Conservation (phyloP, 2,888 invertebrate species). For the Monopis laevigella region DNA sequence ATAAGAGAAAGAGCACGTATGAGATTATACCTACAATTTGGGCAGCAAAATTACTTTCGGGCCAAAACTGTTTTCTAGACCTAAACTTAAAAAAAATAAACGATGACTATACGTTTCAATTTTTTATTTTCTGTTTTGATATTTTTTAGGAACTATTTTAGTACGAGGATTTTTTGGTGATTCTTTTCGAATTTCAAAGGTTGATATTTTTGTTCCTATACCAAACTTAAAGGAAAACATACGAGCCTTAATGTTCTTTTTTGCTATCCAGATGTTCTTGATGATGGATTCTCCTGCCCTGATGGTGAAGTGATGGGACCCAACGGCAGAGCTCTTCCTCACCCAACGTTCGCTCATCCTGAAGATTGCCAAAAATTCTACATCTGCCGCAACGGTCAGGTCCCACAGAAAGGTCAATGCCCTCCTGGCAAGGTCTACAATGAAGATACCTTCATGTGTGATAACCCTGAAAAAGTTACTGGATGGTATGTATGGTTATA, state of each 20-base stretch:
- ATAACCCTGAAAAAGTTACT: conserved; percentile 77
- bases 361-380: conserved; percentile 86
- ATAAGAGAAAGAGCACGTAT: too few relatives aligned
- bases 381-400: conserved; percentile 80
- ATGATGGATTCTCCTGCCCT: conserved; percentile 82
- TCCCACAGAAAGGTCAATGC: conserved; percentile 80
- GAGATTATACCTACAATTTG: too few relatives aligned
- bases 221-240: too few relatives aligned
- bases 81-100: too few relatives aligned
- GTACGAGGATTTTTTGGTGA: not conserved
- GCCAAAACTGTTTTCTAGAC: too few relatives aligned
- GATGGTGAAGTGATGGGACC: conserved; percentile 73
- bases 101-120: too few relatives aligned
- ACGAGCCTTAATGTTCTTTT: too few relatives aligned
- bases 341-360: conserved; percentile 81
- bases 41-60: too few relatives aligned
- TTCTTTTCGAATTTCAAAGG: too few relatives aligned
- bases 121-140: not conserved
- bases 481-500: conserved; percentile 79
- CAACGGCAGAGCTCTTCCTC: conserved; percentile 74
- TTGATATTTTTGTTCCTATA: too few relatives aligned
- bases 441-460: conserved; percentile 79
- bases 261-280: conserved; percentile 72
- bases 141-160: not conserved
- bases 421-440: conserved; percentile 80